Evolutionary conservation across 1,140 invertebrate species (phyloP).

Genomic region (Eriocheir sinensis): DNA sequence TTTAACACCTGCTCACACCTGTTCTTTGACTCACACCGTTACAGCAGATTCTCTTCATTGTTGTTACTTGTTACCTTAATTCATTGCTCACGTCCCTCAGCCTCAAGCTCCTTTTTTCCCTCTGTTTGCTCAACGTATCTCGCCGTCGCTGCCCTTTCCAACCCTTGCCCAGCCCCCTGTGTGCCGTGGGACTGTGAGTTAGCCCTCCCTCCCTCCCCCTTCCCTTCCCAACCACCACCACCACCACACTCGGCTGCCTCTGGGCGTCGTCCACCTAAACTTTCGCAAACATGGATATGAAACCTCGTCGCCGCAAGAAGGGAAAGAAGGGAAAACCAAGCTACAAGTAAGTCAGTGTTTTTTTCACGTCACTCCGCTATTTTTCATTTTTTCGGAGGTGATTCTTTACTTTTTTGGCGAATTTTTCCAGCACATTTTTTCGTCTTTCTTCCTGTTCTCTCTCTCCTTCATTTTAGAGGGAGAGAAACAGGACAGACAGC

Average conservation of each 20-base stretch:
- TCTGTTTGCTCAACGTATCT: background rate
- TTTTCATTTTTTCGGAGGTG: conserved; percentile 7
- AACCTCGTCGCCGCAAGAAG: conserved; percentile 68
- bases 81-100: background rate
- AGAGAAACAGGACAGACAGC: background rate
- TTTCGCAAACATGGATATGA: conserved; percentile 69
- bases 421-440: background rate
- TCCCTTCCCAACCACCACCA: background rate
- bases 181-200: background rate
- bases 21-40: background rate
- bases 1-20: background rate
- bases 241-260: background rate
- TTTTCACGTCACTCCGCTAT: background rate
- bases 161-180: too few species aligned
- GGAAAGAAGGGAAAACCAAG: conserved; percentile 69
- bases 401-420: conserved; percentile 30
- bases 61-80: background rate
- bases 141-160: background rate
- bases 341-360: conserved; percentile 69
- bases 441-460: background rate
- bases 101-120: background rate
- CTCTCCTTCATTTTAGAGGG: background rate
- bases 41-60: background rate
- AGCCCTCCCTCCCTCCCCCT: background rate
- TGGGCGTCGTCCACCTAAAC: conserved; percentile 36